phyloP scores from a whole-genome alignment of 2,888 invertebrate genomes.

The Diplazon laetatorius region DNA sequence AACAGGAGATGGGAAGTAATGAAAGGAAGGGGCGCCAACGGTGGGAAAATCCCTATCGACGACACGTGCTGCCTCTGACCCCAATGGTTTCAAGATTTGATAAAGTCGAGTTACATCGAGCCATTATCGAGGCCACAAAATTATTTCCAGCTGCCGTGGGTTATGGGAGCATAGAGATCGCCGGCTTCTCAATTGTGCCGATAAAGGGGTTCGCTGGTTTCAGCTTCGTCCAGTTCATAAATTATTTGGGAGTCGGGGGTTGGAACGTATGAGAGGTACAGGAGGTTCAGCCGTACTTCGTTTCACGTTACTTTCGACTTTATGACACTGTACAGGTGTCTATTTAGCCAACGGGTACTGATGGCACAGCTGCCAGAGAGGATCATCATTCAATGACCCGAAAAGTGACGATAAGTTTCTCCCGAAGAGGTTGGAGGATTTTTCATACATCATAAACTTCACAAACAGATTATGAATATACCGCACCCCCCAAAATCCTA shows the following conservation, averaged over 20 bases:
- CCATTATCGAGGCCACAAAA: constrained; percentile 34
- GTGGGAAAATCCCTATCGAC: constrained; percentile 35
- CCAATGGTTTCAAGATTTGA: constrained; percentile 42
- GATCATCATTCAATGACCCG: constrained; percentile 54
- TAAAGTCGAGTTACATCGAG: constrained; percentile 34
- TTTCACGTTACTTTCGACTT: constrained; percentile 15
- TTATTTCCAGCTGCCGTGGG: constrained; percentile 39
- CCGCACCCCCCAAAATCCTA: not conserved
- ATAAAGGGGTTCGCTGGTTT: no score
- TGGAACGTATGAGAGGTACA: not conserved
- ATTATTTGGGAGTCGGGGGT: constrained; percentile 33
- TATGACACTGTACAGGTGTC: constrained; percentile 19
- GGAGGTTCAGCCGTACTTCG: constrained; percentile 12
- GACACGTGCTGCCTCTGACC: constrained; percentile 43
- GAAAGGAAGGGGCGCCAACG: constrained; percentile 12
- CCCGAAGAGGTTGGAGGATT: constrained; percentile 24
- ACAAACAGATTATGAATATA: constrained; percentile 4
- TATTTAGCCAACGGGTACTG: constrained; percentile 26
- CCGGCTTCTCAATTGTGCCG: no score
- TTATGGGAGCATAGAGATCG: constrained; percentile 1
- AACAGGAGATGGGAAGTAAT: constrained; percentile 9
- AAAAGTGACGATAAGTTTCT: constrained; percentile 55
- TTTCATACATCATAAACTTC: not conserved
- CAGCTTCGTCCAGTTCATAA: not conserved
- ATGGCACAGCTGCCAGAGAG: constrained; percentile 40